Percentiles rank a stretch among this genome's conserved stretches.
These are phyloP conservation scores for Phrynosoma platyrhinos DNA, from an alignment of 2,113 vertebrate species.

Conservation along the genomic window DNA sequence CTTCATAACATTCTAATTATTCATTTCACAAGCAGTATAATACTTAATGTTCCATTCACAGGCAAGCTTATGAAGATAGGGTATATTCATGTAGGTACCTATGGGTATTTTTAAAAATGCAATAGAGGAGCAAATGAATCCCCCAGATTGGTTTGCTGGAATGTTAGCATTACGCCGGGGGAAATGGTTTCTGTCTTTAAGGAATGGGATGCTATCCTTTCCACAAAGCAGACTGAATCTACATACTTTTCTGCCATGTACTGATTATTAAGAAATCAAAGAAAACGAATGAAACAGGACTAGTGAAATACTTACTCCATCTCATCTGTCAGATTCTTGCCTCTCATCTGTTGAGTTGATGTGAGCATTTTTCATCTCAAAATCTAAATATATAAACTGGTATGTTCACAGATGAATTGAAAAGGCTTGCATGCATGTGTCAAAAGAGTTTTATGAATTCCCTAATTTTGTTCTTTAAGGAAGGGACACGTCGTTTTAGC, in stretches of 20 bases:
- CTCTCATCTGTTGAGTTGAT: conserved; percentile 9
- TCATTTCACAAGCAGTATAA: conserved; percentile 12
- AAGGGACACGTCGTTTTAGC: too few species aligned
- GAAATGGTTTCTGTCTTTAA: neutral
- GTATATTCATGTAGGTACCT: neutral
- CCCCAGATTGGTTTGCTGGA: neutral
- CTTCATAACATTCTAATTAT: conserved; percentile 18
- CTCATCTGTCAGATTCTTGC: conserved; percentile 16
- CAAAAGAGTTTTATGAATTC: too few species aligned
- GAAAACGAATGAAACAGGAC: conserved; percentile 19
- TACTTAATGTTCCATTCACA: conserved; percentile 12
- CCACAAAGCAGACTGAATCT: neutral
- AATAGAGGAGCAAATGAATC: neutral
- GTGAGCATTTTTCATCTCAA: conserved; percentile 20
- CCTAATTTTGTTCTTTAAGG: too few species aligned
- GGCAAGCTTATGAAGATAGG: conserved; percentile 12
- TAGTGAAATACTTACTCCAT: conserved; percentile 14
- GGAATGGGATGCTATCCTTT: neutral
- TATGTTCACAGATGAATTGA: neutral
- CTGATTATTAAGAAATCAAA: conserved; percentile 17
- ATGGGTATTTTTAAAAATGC: neutral
- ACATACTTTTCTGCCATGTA: neutral
- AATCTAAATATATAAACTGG: conserved; percentile 17
- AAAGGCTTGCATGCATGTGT: neutral
- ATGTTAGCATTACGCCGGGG: neutral